Evolutionary conservation across 2,888 invertebrate species (phyloP), one percentile per base, ranked within the genome.

Genomic region (Nomada fabriciana): DNA sequence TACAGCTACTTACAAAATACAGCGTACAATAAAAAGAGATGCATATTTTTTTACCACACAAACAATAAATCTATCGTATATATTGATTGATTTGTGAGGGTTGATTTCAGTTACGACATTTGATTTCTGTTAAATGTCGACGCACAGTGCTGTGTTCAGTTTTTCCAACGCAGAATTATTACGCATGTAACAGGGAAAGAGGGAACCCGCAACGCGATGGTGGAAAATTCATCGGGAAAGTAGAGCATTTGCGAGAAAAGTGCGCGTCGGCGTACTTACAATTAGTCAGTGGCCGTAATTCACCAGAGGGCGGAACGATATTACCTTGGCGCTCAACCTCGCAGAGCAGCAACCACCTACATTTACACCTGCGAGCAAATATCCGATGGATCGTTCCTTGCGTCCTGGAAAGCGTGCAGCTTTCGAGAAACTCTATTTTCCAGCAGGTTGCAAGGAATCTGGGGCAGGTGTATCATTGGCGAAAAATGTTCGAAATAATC

Each of bases 151-250:
- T 29, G 29, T 7, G 7, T 29, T 29, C 29, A 5, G 29, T 29
- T 29, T 7, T 29, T 29, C 29, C 29, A 7, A 7, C 29, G 29
- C 36, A 0, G 36, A 36, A 36, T 36, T 7, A 53, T 20, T 53
- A 53, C 5, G 53, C 9, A 20, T 7, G 18, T 53, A 20, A n/a
- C n/a, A 20, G 11, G 53, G 7, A 20, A 53, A 20, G n/a, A 18
- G 43, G 42, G 18, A 55, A 42, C 57, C 68, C 47, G 68, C 57
- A 25, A 73, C 55, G 25, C 73, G 82, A 85, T 79, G 79, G 80
- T 60, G 79, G 83, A 73, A 81, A 85, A 87, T 84, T 84, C 79
- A 83, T 84, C 82, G 75, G 63, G 81, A 81, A 83, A 79, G 76
- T 83, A 68, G 80, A 74, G 63, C 84, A 72, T 74, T 76, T 59